Percentiles rank a stretch among this genome's conserved stretches.
phyloP scores from a whole-genome alignment of 1,140 invertebrate species.

The Zophobas atratus region DNA sequence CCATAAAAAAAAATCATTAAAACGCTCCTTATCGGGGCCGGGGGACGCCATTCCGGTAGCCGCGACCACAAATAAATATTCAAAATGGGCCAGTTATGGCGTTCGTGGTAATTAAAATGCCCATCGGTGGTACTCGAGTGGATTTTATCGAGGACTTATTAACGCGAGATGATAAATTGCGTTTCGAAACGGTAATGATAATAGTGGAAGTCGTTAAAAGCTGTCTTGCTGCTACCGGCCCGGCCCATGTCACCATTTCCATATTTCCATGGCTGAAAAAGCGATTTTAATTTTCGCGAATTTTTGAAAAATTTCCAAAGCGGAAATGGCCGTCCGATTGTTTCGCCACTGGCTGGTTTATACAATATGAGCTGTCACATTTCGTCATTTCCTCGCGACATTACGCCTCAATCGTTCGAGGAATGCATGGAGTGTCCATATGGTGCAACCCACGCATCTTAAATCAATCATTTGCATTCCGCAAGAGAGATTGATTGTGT shows the following conservation, averaged over 20 bases:
- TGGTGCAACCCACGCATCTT: slow-evolving; percentile 50
- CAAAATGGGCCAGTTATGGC: slow-evolving; percentile 30
- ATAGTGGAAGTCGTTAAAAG: slow-evolving; percentile 25
- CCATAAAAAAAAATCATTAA: slow-evolving; percentile 18
- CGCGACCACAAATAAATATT: slow-evolving; percentile 37
- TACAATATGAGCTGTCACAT: slow-evolving; percentile 48
- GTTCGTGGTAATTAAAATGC: slow-evolving; percentile 33
- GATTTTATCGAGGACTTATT: slow-evolving; percentile 39
- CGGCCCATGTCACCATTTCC: slow-evolving; percentile 10
- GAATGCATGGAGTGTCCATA: slow-evolving; percentile 51
- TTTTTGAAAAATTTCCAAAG: neutral
- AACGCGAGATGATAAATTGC: slow-evolving; percentile 20
- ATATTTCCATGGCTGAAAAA: slow-evolving; percentile 9
- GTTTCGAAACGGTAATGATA: slow-evolving; percentile 34
- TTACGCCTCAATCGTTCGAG: slow-evolving; percentile 39
- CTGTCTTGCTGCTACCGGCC: slow-evolving; percentile 3
- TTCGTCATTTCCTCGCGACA: slow-evolving; percentile 48
- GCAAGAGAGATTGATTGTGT: slow-evolving; percentile 45
- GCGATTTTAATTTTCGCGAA: neutral
- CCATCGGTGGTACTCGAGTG: slow-evolving; percentile 23
- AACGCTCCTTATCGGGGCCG: slow-evolving; percentile 26
- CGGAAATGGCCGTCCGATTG: slow-evolving; percentile 1
- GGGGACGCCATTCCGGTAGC: slow-evolving; percentile 31
- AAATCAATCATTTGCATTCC: slow-evolving; percentile 55
- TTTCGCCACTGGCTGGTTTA: slow-evolving; percentile 1